Base-by-base conservation (phyloP, 2,113 vertebrate species). In the Pan troglodytes region DNA sequence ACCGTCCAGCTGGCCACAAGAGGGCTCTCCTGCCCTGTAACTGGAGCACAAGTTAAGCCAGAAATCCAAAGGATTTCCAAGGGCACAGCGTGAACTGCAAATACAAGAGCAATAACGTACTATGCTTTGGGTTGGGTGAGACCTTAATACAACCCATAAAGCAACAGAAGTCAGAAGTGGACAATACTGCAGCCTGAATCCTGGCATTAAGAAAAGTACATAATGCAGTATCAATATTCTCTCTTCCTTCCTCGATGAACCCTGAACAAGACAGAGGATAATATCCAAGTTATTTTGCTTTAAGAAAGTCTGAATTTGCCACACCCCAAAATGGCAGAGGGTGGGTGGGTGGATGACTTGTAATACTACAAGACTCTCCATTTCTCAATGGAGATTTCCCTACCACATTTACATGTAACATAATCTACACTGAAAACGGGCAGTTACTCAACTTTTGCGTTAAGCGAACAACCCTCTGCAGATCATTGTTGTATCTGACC, bases 21-120 rank as follows among this genome's bases (percentile, higher is more conserved):
- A 96, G 98, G 98, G 96, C 81, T 5, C 94, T 68, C 94, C 52
- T 91, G 18, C 32, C 38, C 94, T 23, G 9, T 43, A 84, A 59
- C 50, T 61, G 76, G 64, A 86, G 57, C 75, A 72, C 43, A 48
- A 50, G n/a, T 0, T 5, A 30, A 0, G 11, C 3, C 5, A 43
- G n/a, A 16, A 20, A 35, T 32, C 32, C 11, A 40, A 84, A 82
- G 52, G 43, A 80, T 92, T 83, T 95, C 89, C 92, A 88, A 97
- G 87, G 78, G 59, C 92, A 79, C 2, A 48, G 22, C 79, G 55
- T 84, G 87, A 95, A 84, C 38, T 13, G 45, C 30, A 80, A 83
- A 83, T n/a, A 35, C 87, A 91, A 95, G 70, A 64, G 40, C 67
- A 85, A 57, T 50, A 87, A 52, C 23, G 40, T 57, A 35, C 35